Evolutionary conservation across 2,797 vertebrate species (phyloP).

Genomic region (Rhinatrema bivittatum): DNA sequence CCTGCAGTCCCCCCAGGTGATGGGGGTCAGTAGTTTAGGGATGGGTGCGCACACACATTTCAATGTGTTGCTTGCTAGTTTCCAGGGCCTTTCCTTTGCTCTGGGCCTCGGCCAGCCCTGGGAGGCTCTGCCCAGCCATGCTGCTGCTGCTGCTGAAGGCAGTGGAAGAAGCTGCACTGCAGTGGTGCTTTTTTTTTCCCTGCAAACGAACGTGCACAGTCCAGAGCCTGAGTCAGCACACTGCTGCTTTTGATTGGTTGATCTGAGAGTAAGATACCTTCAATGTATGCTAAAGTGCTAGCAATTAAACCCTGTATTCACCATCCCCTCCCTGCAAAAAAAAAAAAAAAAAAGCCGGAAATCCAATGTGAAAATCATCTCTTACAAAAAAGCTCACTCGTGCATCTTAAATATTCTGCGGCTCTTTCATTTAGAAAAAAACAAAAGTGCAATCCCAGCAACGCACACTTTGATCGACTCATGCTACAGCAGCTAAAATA

Average conservation of each 20-base stretch:
- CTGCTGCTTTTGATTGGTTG: slow-evolving; percentile 60
- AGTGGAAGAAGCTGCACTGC: slow-evolving; percentile 62
- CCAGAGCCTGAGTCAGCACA: slow-evolving; percentile 78
- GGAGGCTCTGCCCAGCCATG: slow-evolving; percentile 34
- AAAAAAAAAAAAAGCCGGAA: not conserved
- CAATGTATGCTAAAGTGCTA: slow-evolving; percentile 40
- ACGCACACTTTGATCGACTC: slow-evolving; percentile 34
- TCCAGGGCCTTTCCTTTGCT: slow-evolving; percentile 25
- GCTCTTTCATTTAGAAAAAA: slow-evolving; percentile 58
- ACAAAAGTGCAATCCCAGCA: slow-evolving; percentile 41
- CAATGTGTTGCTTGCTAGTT: not conserved
- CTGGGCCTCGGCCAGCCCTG: slow-evolving; percentile 25
- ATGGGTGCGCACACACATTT: too few species aligned
- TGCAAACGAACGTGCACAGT: slow-evolving; percentile 71
- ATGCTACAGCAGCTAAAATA: slow-evolving; percentile 39
- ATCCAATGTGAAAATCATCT: not conserved
- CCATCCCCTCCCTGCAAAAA: not conserved
- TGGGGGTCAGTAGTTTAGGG: too few species aligned
- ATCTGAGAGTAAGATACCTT: slow-evolving; percentile 58
- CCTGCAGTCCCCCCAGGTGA: too few species aligned
- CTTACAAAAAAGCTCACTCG: slow-evolving; percentile 37
- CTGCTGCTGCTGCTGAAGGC: slow-evolving; percentile 39
- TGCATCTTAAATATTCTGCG: slow-evolving; percentile 36
- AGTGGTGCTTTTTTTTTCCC: slow-evolving; percentile 60
- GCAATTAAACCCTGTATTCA: slow-evolving; percentile 13